Percentiles rank a stretch among this genome's conserved stretches.
phyloP scores from a whole-genome alignment of 2,888 invertebrate genomes.

The Aphidius colemani region DNA sequence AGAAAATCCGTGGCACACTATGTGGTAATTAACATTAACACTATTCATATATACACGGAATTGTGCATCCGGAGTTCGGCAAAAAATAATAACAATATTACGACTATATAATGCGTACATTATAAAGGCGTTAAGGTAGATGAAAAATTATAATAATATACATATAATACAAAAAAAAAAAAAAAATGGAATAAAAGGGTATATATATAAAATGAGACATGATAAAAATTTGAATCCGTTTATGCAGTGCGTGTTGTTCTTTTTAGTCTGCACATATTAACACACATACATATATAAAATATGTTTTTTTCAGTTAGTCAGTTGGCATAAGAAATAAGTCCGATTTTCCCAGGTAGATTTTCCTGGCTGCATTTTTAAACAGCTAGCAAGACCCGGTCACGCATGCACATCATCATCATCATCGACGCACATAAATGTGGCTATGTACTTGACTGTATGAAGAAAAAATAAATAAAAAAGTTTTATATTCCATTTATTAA shows the following conservation, averaged over 20 bases:
- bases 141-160: too few relatives aligned
- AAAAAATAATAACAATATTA: too few relatives aligned
- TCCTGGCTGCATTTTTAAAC: conserved; percentile 45
- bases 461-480: neutral
- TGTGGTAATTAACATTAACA: too few relatives aligned
- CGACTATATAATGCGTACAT: too few relatives aligned
- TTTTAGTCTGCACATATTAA: too few relatives aligned
- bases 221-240: conserved; percentile 38
- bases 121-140: too few relatives aligned
- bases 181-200: conserved; percentile 8
- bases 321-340: conserved; percentile 28
- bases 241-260: neutral
- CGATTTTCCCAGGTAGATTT: conserved; percentile 55
- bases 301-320: conserved; percentile 14
- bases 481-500: neutral
- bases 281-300: neutral
- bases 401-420: conserved; percentile 36
- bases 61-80: too few relatives aligned
- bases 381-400: conserved; percentile 41
- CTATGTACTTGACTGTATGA: neutral
- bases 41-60: too few relatives aligned
- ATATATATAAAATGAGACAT: conserved; percentile 5
- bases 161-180: too few relatives aligned
- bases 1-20: too few relatives aligned
- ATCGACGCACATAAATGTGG: too few relatives aligned